Percentiles rank a stretch among this genome's conserved stretches.
Evolutionary conservation across 2,797 vertebrate genomes (phyloP).

Genomic region (Chaetodon trifasciatus): DNA sequence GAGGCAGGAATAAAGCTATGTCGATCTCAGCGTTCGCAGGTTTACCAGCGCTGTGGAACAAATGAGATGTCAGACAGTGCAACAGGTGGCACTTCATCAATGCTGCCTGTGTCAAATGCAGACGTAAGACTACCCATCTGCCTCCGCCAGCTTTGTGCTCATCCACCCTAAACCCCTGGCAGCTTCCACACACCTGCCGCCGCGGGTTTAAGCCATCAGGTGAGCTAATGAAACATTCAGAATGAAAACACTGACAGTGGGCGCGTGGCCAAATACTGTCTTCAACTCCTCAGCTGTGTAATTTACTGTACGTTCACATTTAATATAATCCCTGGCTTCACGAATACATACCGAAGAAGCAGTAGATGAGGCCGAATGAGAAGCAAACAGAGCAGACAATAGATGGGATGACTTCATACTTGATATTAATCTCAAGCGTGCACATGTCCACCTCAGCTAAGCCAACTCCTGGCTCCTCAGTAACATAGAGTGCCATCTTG

Average conservation of each 20-base stretch:
- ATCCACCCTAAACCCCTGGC: slow-evolving; percentile 72
- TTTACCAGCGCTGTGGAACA: too few relatives aligned
- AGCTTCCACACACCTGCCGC: slow-evolving; percentile 64
- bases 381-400: slow-evolving; percentile 88
- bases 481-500: slow-evolving; percentile 80
- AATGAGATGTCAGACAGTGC: slow-evolving; percentile 36
- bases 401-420: slow-evolving; percentile 86
- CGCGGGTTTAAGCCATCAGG: slow-evolving; percentile 42
- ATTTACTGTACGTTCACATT: not conserved
- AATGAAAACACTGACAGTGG: slow-evolving; percentile 11
- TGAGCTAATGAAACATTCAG: slow-evolving; percentile 49
- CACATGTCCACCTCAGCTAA: slow-evolving; percentile 79
- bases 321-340: not conserved
- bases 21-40: not conserved
- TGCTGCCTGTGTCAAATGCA: slow-evolving; percentile 45
- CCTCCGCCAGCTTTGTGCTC: slow-evolving; percentile 63
- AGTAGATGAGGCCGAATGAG: slow-evolving; percentile 90
- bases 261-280: not conserved
- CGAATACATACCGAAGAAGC: slow-evolving; percentile 89
- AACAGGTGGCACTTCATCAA: slow-evolving; percentile 59
- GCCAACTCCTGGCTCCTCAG: slow-evolving; percentile 76
- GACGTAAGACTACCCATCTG: slow-evolving; percentile 64
- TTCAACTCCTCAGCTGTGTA: not conserved
- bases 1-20: not conserved
- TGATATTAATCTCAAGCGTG: slow-evolving; percentile 79